phyloP scores from a whole-genome alignment of 2,113 vertebrate species.

The Prionailurus bengalensis region DNA sequence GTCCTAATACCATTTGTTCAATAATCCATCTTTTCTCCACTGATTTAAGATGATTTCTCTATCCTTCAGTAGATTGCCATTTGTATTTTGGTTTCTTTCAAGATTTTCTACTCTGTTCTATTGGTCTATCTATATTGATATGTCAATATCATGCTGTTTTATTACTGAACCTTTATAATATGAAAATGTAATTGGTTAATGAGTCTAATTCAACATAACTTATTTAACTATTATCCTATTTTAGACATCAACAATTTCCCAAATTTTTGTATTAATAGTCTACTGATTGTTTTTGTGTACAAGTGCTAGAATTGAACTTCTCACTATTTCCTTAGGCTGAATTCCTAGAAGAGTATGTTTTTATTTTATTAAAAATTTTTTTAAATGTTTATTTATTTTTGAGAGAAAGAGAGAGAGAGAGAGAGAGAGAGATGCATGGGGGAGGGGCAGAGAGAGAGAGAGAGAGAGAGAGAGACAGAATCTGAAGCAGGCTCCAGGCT shows the following conservation, averaged over 20 bases:
- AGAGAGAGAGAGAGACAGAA: too few relatives aligned
- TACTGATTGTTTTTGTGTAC: slow-evolving; percentile 15
- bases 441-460: too few relatives aligned
- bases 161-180: slow-evolving; percentile 44
- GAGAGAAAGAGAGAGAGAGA: too few relatives aligned
- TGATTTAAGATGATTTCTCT: slow-evolving; percentile 10
- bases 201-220: background rate
- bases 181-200: slow-evolving; percentile 50
- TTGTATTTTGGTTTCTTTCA: slow-evolving; percentile 61
- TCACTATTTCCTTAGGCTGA: slow-evolving; percentile 6
- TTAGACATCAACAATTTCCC: slow-evolving; percentile 28
- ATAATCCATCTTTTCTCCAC: background rate
- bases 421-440: too few relatives aligned
- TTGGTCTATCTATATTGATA: background rate
- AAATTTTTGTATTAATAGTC: slow-evolving; percentile 44
- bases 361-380: too few relatives aligned
- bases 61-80: background rate
- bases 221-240: slow-evolving; percentile 39
- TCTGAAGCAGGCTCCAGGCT: too few relatives aligned
- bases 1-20: slow-evolving; percentile 1
- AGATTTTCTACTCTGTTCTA: background rate
- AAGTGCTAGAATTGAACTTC: slow-evolving; percentile 48
- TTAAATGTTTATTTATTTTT: too few relatives aligned
- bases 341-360: slow-evolving; percentile 27
- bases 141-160: background rate